phyloP scores from a whole-genome alignment of 2,888 invertebrate species.

The Meandrusa payeni region DNA sequence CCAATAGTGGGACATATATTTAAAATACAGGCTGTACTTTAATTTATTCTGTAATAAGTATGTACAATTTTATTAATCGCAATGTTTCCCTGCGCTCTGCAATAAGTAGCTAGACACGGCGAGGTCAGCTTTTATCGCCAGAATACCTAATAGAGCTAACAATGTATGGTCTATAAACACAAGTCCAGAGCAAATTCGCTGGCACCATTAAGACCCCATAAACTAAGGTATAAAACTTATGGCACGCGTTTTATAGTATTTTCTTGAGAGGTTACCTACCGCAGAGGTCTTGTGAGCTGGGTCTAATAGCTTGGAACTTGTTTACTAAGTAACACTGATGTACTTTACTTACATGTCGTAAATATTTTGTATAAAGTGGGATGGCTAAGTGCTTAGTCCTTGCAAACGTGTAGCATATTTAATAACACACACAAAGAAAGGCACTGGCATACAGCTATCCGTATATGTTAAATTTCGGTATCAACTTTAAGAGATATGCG shows the following conservation, averaged over 20 bases:
- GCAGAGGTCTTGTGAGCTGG: conserved; percentile 29
- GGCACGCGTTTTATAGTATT: conserved; percentile 37
- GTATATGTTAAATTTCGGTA: too few relatives aligned
- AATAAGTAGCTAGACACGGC: too few relatives aligned
- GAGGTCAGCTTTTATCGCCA: conserved; percentile 12
- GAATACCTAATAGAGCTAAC: conserved; percentile 29
- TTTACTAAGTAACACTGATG: conserved; percentile 18
- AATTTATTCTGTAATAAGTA: conserved; percentile 11
- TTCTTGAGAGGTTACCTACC: conserved; percentile 39
- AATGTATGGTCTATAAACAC: conserved; percentile 41
- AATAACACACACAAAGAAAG: too few relatives aligned
- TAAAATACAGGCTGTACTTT: conserved; percentile 7
- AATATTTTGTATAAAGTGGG: conserved; percentile 10
- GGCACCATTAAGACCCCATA: conserved; percentile 45
- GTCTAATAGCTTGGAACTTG: conserved; percentile 18
- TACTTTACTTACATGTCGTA: conserved; percentile 11
- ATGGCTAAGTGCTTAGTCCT: conserved; percentile 3
- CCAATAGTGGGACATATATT: too few relatives aligned
- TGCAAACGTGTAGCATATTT: not conserved
- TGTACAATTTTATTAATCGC: too few relatives aligned
- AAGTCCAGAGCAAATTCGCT: conserved; percentile 35
- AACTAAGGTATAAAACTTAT: conserved; percentile 40
- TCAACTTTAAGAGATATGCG: too few relatives aligned
- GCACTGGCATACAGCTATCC: too few relatives aligned
- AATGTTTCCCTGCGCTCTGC: too few relatives aligned